phyloP scores from a whole-genome alignment of 2,113 vertebrate genomes.

The Erinaceus europaeus region DNA sequence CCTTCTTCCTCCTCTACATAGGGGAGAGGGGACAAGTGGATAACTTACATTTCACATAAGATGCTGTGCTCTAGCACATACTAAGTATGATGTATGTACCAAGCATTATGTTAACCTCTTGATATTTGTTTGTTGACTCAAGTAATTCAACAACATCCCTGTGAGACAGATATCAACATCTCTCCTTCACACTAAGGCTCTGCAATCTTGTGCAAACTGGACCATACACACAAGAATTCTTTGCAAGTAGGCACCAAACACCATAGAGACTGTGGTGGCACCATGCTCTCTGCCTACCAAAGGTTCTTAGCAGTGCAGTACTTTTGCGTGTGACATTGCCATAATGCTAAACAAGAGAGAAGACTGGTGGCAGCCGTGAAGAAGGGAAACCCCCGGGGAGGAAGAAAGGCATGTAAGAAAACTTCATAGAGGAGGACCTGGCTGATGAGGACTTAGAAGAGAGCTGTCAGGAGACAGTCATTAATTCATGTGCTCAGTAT shows the following conservation, averaged over 20 bases:
- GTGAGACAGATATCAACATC: background rate
- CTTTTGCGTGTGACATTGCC: background rate
- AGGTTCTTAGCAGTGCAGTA: background rate
- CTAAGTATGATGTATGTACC: background rate
- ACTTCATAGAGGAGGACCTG: no score
- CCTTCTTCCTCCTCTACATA: background rate
- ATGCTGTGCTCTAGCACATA: background rate
- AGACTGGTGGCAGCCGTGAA: background rate
- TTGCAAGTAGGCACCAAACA: background rate
- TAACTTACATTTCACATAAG: background rate
- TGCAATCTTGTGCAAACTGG: background rate
- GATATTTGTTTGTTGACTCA: background rate
- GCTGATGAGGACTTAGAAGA: background rate
- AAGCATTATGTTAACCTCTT: background rate
- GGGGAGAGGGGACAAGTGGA: fast-evolving
- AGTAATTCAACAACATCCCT: background rate
- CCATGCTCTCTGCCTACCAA: background rate
- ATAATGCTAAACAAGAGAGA: background rate
- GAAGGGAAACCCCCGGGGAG: background rate
- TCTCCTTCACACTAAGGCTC: background rate
- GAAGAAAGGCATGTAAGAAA: background rate
- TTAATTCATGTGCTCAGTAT: no score
- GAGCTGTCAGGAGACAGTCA: background rate
- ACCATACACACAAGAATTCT: background rate
- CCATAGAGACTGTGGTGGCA: background rate